Conservation (phyloP, 1,140 invertebrate genomes). For the Trissolcus basalis region DNA sequence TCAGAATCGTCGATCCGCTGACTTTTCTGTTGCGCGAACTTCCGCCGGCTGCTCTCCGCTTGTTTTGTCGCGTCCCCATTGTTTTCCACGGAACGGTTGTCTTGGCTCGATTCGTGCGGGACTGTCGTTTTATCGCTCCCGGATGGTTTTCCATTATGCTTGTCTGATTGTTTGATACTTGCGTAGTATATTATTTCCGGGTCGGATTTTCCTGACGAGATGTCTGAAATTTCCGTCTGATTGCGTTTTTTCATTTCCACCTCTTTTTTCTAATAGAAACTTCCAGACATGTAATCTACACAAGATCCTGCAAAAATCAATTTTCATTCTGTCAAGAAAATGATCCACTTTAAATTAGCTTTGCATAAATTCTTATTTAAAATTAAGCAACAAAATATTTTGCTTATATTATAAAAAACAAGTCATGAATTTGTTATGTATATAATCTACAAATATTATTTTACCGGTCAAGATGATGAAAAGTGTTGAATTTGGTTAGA, state of each 20-base stretch:
- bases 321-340: too few species aligned
- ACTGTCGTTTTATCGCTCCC: constrained; percentile 17
- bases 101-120: constrained; percentile 8
- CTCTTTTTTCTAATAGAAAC: background rate
- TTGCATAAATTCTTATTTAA: too few species aligned
- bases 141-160: constrained; percentile 3
- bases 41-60: constrained; percentile 2
- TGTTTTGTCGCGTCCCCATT: background rate
- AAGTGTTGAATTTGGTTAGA: too few species aligned
- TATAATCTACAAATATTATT: too few species aligned
- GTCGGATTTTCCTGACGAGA: constrained; percentile 23
- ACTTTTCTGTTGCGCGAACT: constrained; percentile 8
- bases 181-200: constrained; percentile 18
- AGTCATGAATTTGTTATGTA: too few species aligned
- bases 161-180: constrained; percentile 7
- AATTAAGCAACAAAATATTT: too few species aligned
- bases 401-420: too few species aligned
- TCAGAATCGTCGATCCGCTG: constrained; percentile 35
- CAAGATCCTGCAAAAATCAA: too few species aligned
- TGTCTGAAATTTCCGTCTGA: constrained; percentile 7
- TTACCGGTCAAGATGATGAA: background rate
- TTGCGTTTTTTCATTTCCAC: constrained; percentile 16
- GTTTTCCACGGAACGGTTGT: constrained; percentile 22
- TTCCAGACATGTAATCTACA: constrained; percentile 23
- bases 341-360: too few species aligned